Base-by-base conservation (phyloP, 2,888 invertebrate genomes). In the Diogma glabrata region DNA sequence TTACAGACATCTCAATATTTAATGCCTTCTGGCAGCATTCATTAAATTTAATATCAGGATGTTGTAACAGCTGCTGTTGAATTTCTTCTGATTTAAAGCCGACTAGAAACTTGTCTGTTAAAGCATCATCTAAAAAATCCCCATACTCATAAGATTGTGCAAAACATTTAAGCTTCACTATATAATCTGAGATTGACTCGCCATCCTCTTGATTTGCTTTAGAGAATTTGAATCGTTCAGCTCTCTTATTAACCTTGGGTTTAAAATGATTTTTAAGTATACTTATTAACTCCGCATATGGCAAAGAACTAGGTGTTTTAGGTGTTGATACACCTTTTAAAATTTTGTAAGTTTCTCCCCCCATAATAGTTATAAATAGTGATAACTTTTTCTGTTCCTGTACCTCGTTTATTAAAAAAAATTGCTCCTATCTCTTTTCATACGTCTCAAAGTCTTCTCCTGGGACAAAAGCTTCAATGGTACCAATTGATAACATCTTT, bases 191-290 rank as follows among this genome's bases (percentile, higher is more conserved):
- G n/a, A n/a, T n/a, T n/a, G n/a, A n/a, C n/a, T n/a, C n/a, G n/a
- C n/a, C n/a, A n/a, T n/a, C n/a, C n/a, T n/a, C n/a, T n/a, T n/a
- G n/a, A n/a, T n/a, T n/a, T n/a, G n/a, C n/a, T n/a, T n/a, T n/a
- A 38, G 38, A 38, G 38, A 38, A 38, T 38, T 38, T 38, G 7
- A 38, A 38, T n/a, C n/a, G n/a, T n/a, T n/a, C n/a, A n/a, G n/a
- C n/a, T n/a, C n/a, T n/a, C n/a, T n/a, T n/a, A n/a, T 16, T 38
- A 3, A 16, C 4, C 9, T n/a, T 38, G 9, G 38, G 8, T 38
- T n/a, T 16, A 16, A 38, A 7, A 38, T 38, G 38, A 5, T 16
- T 14, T 17, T 16, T 38, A 9, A 38, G 4, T 33, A 4, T 33
- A 14, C 14, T 33, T 12, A 33, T 14, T 5, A 33, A 14, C 14